Evolutionary conservation across 1,140 invertebrate species (phyloP).

Genomic region (Melanaphis sacchari): DNA sequence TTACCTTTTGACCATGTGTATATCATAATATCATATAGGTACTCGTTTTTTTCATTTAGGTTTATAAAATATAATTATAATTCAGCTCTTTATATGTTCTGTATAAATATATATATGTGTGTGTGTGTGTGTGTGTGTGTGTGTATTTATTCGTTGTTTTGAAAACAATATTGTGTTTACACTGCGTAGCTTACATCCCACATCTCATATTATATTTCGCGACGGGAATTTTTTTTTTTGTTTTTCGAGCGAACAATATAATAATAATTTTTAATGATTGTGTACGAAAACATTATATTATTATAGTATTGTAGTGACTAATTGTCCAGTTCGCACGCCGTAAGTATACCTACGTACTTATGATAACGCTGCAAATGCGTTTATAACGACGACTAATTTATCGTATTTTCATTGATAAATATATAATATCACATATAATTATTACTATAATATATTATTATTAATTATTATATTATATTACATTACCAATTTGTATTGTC

Average conservation of each 20-base stretch:
- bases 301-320: not conserved
- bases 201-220: no score
- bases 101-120: not conserved
- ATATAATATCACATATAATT: not conserved
- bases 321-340: not conserved
- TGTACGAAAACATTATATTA: constrained; percentile 7
- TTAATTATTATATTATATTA: not conserved
- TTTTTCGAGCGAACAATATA: not conserved
- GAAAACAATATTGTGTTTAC: not conserved
- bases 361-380: not conserved
- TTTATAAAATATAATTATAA: not conserved
- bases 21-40: no score
- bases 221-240: not conserved
- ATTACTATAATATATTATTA: not conserved
- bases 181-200: not conserved
- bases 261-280: not conserved
- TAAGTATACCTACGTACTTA: not conserved
- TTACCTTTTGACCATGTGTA: no score
- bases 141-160: not conserved
- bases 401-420: not conserved
- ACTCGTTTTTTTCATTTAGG: no score
- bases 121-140: not conserved
- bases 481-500: not conserved
- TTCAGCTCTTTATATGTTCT: no score
- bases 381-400: not conserved